These are phyloP conservation scores for Dascyllus trimaculatus DNA, from an alignment of 2,113 vertebrate genomes.

Conservation along the genomic window DNA sequence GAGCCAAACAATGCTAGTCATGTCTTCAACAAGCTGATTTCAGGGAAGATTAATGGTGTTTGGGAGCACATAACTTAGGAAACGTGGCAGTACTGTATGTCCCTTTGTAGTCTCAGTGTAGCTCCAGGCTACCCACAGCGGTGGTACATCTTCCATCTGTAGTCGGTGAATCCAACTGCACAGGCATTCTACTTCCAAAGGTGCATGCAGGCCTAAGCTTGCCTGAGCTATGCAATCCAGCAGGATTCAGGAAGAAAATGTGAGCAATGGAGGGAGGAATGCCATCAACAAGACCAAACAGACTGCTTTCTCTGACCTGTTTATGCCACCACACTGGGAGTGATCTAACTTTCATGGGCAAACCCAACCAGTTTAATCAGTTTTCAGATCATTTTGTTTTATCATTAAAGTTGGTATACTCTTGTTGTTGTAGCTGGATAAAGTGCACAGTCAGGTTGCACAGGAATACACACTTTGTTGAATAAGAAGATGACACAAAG, in stretches of 20 bases:
- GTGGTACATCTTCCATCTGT: slow-evolving; percentile 54
- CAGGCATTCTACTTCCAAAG: slow-evolving; percentile 48
- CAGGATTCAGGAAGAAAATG: slow-evolving; percentile 84
- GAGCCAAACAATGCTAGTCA: background rate
- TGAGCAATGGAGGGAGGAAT: slow-evolving; percentile 85
- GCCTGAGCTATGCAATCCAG: slow-evolving; percentile 84
- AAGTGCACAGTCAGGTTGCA: slow-evolving; percentile 3
- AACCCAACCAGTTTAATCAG: slow-evolving; percentile 70
- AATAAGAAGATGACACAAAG: background rate
- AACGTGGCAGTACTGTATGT: slow-evolving; percentile 15
- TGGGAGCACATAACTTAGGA: background rate
- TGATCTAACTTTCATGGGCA: slow-evolving; percentile 38
- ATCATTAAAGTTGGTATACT: background rate
- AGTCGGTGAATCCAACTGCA: slow-evolving; percentile 51
- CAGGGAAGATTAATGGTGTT: background rate
- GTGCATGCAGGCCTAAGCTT: slow-evolving; percentile 78
- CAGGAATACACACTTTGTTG: background rate
- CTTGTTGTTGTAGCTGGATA: background rate
- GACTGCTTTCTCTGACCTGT: slow-evolving; percentile 74
- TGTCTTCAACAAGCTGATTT: background rate
- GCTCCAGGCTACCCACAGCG: slow-evolving; percentile 60
- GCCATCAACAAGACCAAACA: slow-evolving; percentile 86
- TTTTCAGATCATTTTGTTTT: slow-evolving; percentile 31
- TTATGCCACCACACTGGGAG: slow-evolving; percentile 61
- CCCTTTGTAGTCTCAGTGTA: slow-evolving; percentile 57